Base-by-base conservation (phyloP, 2,113 vertebrate species). In the Leptocoma aspasia region DNA sequence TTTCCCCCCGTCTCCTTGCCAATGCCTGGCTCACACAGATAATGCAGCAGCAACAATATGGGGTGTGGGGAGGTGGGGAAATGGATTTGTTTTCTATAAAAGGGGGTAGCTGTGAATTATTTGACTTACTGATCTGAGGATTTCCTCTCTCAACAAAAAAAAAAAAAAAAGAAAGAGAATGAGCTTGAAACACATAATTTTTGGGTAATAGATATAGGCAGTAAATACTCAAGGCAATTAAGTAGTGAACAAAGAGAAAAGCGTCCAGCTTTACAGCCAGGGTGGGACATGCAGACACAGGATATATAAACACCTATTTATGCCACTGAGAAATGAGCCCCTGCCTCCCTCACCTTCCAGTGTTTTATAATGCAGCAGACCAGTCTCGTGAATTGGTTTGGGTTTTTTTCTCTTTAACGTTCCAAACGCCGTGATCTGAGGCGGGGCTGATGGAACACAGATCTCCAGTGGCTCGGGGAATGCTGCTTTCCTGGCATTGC, bases 11-110 rank as follows among this genome's bases (percentile, higher is more conserved):
- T 57, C 59, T 82, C 84, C 49, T 61, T 50, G 85, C 90, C 77
- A 24, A 3, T 30, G n/a, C 85, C 97, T 98, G 97, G n/a, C 94
- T 94, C 85, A 8, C 1, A 17, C 93, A 94, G 97, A 98, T 97
- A 97, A 94, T 93, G n/a, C 26, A 89, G 64, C 70, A 57, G 19
- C 72, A 28, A 54, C 69, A 82, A n/a, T 78, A 15, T 22, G 35
- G 93, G 73, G 28, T 12, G 61, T 63, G 70, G 39, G 37, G 49
- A 64, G 65, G 45, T 73, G 64, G 56, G 54, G 52, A 61, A 81
- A 89, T 56, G 44, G 49, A 79, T 47, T 49, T 65, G 42, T 87
- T 91, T 77, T 57, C 75, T 85, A 5, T 44, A 31, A 45, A 89
- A 91, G 37, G 26, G 52, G 64, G 30, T 21, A 37, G 63, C 15